Percentiles rank a stretch among this genome's conserved stretches.
Evolutionary conservation across 2,888 invertebrate genomes (phyloP).

Genomic region (Masnerella sp.): DNA sequence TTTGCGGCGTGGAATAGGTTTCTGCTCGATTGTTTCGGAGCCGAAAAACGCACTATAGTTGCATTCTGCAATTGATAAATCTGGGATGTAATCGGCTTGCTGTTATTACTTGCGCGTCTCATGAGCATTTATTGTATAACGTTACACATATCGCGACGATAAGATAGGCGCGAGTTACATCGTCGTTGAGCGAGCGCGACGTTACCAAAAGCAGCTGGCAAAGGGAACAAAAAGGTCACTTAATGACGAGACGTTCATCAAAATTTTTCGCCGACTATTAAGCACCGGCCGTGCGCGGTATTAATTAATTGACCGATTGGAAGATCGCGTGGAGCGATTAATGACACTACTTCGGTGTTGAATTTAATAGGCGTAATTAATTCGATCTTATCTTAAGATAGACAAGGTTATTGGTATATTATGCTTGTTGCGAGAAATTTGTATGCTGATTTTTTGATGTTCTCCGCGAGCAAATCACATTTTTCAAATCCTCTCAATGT

Average conservation of each 20-base stretch:
- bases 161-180: conserved; percentile 40
- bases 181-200: conserved; percentile 21
- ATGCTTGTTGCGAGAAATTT: conserved; percentile 14
- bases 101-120: conserved; percentile 35
- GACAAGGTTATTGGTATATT: conserved; percentile 24
- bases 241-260: not conserved
- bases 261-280: conserved; percentile 40
- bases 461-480: no score
- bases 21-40: conserved; percentile 21
- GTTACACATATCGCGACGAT: conserved; percentile 32
- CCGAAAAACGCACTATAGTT: conserved; percentile 7
- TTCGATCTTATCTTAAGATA: conserved; percentile 44
- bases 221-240: conserved; percentile 1
- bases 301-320: conserved; percentile 48
- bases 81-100: conserved; percentile 30
- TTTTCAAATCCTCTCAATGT: no score
- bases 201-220: conserved; percentile 11
- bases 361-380: conserved; percentile 43
- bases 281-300: conserved; percentile 13
- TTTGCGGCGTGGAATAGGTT: conserved; percentile 18
- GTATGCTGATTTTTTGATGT: conserved; percentile 15
- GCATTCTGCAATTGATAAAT: conserved; percentile 37
- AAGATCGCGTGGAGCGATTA: conserved; percentile 45
- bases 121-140: conserved; percentile 39
- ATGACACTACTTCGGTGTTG: conserved; percentile 37